Evolutionary conservation across 2,797 vertebrate genomes (phyloP).

Genomic region (Sandelia bainsii): DNA sequence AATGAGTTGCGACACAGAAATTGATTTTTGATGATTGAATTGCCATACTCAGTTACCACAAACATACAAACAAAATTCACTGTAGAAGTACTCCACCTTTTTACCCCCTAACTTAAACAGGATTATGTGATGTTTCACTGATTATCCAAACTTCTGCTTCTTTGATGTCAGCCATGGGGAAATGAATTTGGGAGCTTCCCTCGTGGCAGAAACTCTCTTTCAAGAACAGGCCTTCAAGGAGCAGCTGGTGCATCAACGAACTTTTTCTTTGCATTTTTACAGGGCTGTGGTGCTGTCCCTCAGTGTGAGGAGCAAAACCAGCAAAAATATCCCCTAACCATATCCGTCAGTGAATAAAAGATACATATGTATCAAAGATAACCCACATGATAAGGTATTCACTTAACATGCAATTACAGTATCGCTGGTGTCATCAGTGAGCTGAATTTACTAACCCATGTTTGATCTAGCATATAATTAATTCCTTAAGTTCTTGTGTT

Average conservation of each 20-base stretch:
- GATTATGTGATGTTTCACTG: conserved; percentile 24
- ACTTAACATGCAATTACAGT: conserved; percentile 36
- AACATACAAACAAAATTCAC: conserved; percentile 19
- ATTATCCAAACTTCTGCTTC: conserved; percentile 30
- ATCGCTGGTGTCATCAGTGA: conserved; percentile 44
- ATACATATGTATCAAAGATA: conserved; percentile 46
- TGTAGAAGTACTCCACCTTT: conserved; percentile 18
- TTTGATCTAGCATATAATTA: conserved; percentile 81
- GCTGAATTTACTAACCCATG: conserved; percentile 65
- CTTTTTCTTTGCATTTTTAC: conserved; percentile 36
- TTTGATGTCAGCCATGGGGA: conserved; percentile 53
- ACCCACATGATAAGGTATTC: conserved; percentile 21
- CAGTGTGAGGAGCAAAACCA: conserved; percentile 36
- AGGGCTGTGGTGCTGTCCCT: conserved; percentile 27
- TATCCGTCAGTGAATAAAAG: conserved; percentile 34
- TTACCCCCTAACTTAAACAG: conserved; percentile 31
- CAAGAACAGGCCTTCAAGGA: conserved; percentile 44
- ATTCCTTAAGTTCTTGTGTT: conserved; percentile 83
- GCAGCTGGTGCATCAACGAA: conserved; percentile 28
- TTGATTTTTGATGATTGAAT: conserved; percentile 26
- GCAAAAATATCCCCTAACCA: conserved; percentile 31
- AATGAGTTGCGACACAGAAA: neutral
- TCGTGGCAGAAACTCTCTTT: conserved; percentile 41
- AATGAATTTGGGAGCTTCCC: conserved; percentile 37
- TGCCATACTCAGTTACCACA: neutral